Conservation (phyloP, 2,888 invertebrate species). For the Phytoseiulus persimilis region DNA sequence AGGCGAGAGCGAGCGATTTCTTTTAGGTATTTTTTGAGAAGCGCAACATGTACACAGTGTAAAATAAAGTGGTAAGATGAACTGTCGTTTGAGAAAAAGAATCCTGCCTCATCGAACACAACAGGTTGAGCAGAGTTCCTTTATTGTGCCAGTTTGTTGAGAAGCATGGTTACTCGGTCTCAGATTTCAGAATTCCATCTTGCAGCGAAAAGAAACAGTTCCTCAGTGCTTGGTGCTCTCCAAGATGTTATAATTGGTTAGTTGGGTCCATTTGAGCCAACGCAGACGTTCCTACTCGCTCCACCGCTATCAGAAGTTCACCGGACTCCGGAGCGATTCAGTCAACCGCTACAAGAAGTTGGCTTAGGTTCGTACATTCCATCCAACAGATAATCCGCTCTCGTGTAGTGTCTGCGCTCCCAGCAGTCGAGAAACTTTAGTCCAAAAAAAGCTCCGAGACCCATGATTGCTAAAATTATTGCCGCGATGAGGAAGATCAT, state of each 20-base stretch:
- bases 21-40: background rate
- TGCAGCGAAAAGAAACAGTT: background rate
- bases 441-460: slow-evolving; percentile 15
- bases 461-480: background rate
- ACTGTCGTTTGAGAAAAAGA: too few relatives aligned
- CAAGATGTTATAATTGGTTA: background rate
- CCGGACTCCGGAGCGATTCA: background rate
- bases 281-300: background rate
- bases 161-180: background rate
- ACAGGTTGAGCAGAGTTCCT: too few relatives aligned
- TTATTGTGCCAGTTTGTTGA: background rate
- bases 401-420: slow-evolving; percentile 37
- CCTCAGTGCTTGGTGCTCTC: background rate
- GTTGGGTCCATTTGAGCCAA: background rate
- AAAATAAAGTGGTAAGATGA: background rate
- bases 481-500: slow-evolving; percentile 1
- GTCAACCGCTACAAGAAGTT: background rate
- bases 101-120: too few relatives aligned
- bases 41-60: background rate
- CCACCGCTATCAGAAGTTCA: background rate
- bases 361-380: slow-evolving; percentile 24
- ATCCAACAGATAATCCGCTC: slow-evolving; percentile 37
- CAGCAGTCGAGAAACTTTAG: slow-evolving; percentile 38
- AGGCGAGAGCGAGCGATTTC: slow-evolving; percentile 16
- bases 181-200: background rate